Percentiles rank a stretch among this genome's conserved stretches.
These are phyloP conservation scores for Epinotia bilunana DNA, from an alignment of 2,888 invertebrate genomes.

Conservation along the genomic window DNA sequence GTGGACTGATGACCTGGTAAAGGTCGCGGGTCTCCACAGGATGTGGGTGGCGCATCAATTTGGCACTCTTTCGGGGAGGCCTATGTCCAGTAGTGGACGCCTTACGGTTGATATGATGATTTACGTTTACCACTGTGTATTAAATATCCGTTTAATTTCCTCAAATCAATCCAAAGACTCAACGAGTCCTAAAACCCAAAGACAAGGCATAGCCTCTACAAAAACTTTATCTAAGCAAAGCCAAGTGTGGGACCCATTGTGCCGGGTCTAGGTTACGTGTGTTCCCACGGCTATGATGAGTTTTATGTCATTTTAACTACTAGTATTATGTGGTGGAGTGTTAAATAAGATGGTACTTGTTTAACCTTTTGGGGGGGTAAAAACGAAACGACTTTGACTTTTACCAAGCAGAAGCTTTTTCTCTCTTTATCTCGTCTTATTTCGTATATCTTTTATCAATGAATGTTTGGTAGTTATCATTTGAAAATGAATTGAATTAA, in stretches of 20 bases:
- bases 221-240: slow-evolving; percentile 17
- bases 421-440: too few species aligned
- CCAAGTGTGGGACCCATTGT: slow-evolving; percentile 32
- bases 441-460: too few species aligned
- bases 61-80: too few species aligned
- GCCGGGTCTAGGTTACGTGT: slow-evolving; percentile 25
- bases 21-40: too few species aligned
- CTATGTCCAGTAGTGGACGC: too few species aligned
- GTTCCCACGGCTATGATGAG: slow-evolving; percentile 25
- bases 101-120: too few species aligned
- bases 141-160: not conserved
- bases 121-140: too few species aligned
- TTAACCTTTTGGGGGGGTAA: not conserved
- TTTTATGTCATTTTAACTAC: slow-evolving; percentile 26
- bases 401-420: too few species aligned
- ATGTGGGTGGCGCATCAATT: too few species aligned
- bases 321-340: not conserved
- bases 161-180: not conserved
- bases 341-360: not conserved
- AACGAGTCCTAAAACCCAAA: slow-evolving; percentile 9
- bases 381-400: not conserved
- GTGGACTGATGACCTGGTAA: too few species aligned
- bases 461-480: too few species aligned
- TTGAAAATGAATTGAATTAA: too few species aligned
- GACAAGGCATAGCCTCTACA: slow-evolving; percentile 26